A percentile compares a stretch with the other conserved stretches of the same genome.
These are phyloP conservation scores for Dendrolimus punctatus DNA, from an alignment of 1,140 invertebrate genomes.

Conservation along the genomic window DNA sequence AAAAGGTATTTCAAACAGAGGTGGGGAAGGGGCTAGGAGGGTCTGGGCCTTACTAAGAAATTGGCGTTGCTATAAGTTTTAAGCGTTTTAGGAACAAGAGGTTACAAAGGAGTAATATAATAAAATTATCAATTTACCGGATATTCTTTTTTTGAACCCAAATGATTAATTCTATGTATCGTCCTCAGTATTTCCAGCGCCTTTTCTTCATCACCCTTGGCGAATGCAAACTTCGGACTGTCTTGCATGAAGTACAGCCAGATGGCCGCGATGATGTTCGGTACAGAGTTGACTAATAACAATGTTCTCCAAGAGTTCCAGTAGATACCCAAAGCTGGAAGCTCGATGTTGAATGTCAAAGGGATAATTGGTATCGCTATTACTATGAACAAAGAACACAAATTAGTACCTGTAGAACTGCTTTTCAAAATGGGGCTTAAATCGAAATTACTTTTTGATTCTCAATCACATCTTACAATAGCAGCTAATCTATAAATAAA, in stretches of 20 bases:
- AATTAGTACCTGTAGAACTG: not conserved
- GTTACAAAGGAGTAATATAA: no score
- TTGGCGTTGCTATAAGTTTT: no score
- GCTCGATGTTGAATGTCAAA: conserved; percentile 33
- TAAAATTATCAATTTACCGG: conserved; percentile 18
- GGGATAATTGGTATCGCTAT: conserved; percentile 48
- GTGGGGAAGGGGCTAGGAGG: no score
- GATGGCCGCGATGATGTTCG: conserved; percentile 23
- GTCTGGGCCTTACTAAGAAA: no score
- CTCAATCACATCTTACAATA: no score
- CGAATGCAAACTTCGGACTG: conserved; percentile 42
- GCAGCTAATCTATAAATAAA: no score
- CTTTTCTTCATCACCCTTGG: conserved; percentile 28
- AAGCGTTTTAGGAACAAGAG: no score
- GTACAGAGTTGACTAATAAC: conserved; percentile 33
- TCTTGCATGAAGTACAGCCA: conserved; percentile 37
- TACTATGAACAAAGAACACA: conserved; percentile 22
- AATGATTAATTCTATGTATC: conserved; percentile 32
- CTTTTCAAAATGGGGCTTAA: not conserved
- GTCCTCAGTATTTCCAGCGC: conserved; percentile 30
- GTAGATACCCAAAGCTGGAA: conserved; percentile 35
- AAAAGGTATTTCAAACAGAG: no score
- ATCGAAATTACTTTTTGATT: not conserved
- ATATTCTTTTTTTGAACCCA: conserved; percentile 17
- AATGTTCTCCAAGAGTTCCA: conserved; percentile 53